Percentiles rank a stretch among this genome's conserved stretches.
Conservation (phyloP, 2,888 invertebrate genomes). For the Drosophila atripex region DNA sequence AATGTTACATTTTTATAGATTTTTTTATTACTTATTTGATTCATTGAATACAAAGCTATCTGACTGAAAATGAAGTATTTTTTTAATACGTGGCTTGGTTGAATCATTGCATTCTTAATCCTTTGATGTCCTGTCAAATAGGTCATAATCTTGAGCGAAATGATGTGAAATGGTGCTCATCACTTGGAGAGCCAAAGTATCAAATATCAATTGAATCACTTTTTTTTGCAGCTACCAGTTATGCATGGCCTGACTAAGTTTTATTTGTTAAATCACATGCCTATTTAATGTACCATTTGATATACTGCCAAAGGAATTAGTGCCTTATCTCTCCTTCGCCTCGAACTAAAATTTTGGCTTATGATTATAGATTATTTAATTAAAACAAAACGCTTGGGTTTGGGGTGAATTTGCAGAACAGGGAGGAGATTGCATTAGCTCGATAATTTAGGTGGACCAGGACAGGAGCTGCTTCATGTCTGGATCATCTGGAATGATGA, state of each 20-base stretch:
- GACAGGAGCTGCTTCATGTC: conserved; percentile 90
- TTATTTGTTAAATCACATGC: conserved; percentile 66
- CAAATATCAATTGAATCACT: conserved; percentile 9
- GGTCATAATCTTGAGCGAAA: background rate
- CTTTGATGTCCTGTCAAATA: background rate
- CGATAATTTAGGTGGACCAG: conserved; percentile 88
- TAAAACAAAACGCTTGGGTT: conserved; percentile 47
- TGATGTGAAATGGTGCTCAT: too few relatives aligned
- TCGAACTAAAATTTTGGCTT: conserved; percentile 50
- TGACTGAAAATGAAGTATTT: conserved; percentile 19
- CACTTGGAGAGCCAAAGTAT: background rate
- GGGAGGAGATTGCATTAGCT: conserved; percentile 55
- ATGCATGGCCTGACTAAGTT: conserved; percentile 44
- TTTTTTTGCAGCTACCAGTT: conserved; percentile 4
- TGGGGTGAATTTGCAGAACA: conserved; percentile 38
- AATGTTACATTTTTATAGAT: background rate
- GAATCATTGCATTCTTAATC: conserved; percentile 8
- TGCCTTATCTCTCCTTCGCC: conserved; percentile 26
- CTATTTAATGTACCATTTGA: conserved; percentile 49
- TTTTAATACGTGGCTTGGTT: conserved; percentile 6
- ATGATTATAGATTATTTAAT: conserved; percentile 33
- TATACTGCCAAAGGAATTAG: conserved; percentile 46
- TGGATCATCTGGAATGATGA: conserved; percentile 85
- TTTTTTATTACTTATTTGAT: conserved; percentile 28
- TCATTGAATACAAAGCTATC: conserved; percentile 31